Evolutionary conservation across 2,888 invertebrate genomes (phyloP), one percentile per base, ranked within the genome.

Genomic region (Capitulum mitella): DNA sequence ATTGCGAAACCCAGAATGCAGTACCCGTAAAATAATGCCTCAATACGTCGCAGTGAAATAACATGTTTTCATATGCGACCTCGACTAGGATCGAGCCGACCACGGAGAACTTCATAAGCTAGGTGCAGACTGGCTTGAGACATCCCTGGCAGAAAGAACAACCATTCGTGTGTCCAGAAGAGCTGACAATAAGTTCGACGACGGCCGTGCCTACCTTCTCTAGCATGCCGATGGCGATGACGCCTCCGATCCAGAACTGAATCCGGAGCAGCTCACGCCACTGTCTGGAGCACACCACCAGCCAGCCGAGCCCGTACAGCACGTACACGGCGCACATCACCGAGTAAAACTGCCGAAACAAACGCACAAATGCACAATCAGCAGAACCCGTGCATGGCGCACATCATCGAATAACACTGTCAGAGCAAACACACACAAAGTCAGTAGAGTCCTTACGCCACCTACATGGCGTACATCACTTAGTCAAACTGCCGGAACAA

Each of bases 211-310:
- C 43, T 43, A 84, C 84, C 83, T 92, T 93, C 86, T 93, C 93
- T 51, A 93, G 84, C 92, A 93, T 92, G 74, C 96, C 94, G 3
- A 96, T 87, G 22, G 96, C 86, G 79, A 96, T 94, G 22, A 96
- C 95, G 46, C 91, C 95, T 12, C 95, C 96, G 84, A 98, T 95
- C 96, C 97, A 97, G 87, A 95, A 97, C 87, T 98, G 97, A 74
- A 97, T 93, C 51, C 96, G 88, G 78, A 97, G 88, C 37, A 97
- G 87, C 85, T 97, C 97, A 64, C 93, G 89, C 95, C 96, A 97
- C 86, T 94, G 94, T 82, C 92, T 87, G 83, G 92, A 93, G 78
- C 94, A 93, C 77, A 95, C 90, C 0, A 90, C 84, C 78, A 96
- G 88, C 97, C 97, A 97, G 54, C 90, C 89, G 0, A 93, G 84